These are phyloP conservation scores for Minunthozetes semirufus DNA, from an alignment of 2,888 invertebrate genomes.

Conservation along the genomic window DNA sequence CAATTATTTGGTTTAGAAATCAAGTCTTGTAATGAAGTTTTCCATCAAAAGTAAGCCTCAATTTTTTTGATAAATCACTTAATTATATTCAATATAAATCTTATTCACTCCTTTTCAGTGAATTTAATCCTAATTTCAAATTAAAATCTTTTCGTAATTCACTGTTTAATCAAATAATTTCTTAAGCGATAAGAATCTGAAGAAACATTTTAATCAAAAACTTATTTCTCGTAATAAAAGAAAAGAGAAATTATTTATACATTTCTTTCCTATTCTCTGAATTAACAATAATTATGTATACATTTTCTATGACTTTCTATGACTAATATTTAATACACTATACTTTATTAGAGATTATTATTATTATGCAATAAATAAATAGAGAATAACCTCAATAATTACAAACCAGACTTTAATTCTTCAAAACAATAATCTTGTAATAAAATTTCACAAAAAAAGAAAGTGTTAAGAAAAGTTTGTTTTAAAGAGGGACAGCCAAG, in stretches of 20 bases:
- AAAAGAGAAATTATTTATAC: neutral
- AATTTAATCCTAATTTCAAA: neutral
- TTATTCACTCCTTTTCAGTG: too few species aligned
- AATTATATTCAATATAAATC: neutral
- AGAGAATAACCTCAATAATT: constrained; percentile 10
- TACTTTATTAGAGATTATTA: neutral
- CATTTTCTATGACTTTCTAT: neutral
- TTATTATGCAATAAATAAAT: constrained; percentile 1
- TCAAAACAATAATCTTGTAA: neutral
- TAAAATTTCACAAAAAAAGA: too few species aligned
- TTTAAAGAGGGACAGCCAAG: too few species aligned
- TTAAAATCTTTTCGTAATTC: neutral
- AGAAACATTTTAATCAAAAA: neutral
- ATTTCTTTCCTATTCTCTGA: neutral
- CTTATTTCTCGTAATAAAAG: too few species aligned
- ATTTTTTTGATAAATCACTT: neutral
- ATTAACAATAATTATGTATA: too few species aligned
- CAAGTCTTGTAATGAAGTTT: neutral
- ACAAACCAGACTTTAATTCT: neutral
- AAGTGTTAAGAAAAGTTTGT: too few species aligned
- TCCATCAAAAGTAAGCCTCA: constrained; percentile 3
- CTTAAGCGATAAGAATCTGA: neutral
- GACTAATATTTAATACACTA: neutral
- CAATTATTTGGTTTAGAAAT: neutral
- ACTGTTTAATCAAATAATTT: neutral